A percentile compares a stretch with the other conserved stretches of the same genome.
These are phyloP conservation scores for Corythucha ciliata DNA, from an alignment of 2,888 invertebrate species.

Conservation along the genomic window DNA sequence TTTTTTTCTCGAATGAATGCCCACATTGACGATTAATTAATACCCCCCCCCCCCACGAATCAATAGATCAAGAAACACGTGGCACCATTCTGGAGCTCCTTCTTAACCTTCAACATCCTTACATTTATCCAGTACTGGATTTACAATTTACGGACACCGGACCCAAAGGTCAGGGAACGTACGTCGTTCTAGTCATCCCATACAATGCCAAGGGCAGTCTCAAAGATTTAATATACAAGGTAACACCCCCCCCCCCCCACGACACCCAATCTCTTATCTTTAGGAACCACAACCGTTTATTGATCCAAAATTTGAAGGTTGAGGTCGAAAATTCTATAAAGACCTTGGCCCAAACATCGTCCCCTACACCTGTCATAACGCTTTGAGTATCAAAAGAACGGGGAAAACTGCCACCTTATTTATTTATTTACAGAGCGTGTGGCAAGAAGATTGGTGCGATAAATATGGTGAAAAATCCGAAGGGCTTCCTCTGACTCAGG, in stretches of 20 bases:
- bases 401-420: too few species aligned
- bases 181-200: constrained; percentile 69
- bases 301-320: too few species aligned
- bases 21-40: not conserved
- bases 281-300: too few species aligned
- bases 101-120: constrained; percentile 80
- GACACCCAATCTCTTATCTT: too few species aligned
- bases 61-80: constrained; percentile 48
- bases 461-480: constrained; percentile 62
- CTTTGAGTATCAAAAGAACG: too few species aligned
- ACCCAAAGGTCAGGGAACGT: constrained; percentile 43
- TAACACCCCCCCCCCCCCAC: too few species aligned
- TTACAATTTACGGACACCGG: constrained; percentile 55
- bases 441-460: constrained; percentile 68
- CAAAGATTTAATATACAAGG: constrained; percentile 82
- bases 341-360: too few species aligned
- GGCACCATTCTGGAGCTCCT: constrained; percentile 69
- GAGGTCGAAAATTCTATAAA: too few species aligned
- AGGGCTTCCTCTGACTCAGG: constrained; percentile 66
- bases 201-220: constrained; percentile 76
- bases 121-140: constrained; percentile 81
- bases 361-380: too few species aligned
- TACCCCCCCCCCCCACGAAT: constrained; percentile 55
- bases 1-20: not conserved
- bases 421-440: constrained; percentile 52